Evolutionary conservation across 2,888 invertebrate genomes (phyloP), one percentile per base, ranked within the genome.

Genomic region (Drosophila buzzatii): DNA sequence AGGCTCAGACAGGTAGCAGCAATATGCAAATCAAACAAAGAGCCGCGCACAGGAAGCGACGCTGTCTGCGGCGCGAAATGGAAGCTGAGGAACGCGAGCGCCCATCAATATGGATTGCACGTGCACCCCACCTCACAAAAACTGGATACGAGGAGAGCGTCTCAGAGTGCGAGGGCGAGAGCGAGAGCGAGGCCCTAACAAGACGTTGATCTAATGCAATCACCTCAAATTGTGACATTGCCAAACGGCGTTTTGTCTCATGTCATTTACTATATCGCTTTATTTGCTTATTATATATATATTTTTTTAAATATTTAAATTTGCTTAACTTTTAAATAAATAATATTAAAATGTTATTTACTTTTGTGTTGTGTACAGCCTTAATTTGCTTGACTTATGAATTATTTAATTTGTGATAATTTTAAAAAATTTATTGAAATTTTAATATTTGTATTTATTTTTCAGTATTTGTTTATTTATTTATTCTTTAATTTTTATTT

Each of bases 21-120:
- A 55, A 55, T 87, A 85, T 85, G 85, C 82, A 85, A 85, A 85
- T 87, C 89, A 89, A 84, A 84, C 82, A 84, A 82, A 71, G 65
- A 70, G 47, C 64, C 33, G 52, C 72, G 59, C 69, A 59, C 75
- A 64, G 79, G 65, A 67, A 70, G 57, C 37, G 31, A 52, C 59
- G 53, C 59, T 79, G 79, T 66, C 75, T 63, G 66, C 57, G 47
- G 67, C 65, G 64, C 57, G 65, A 53, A 39, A 18, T 39, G 52
- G 44, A 49, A 60, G 45, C 45, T 44, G 35, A 53, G 33, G 57
- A 63, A 31, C 42, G 44, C 27, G 45, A 47, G 59, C 35, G 61
- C 59, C 63, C 71, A 89, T 86, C 76, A 76, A 84, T 79, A 89
- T 72, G 79, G 66, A 61, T 67, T 79, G 49, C 71, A 81, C 76